Percentiles rank a stretch among this genome's conserved stretches.
Conservation (phyloP, 2,113 vertebrate genomes). For the Probosciger aterrimus region DNA sequence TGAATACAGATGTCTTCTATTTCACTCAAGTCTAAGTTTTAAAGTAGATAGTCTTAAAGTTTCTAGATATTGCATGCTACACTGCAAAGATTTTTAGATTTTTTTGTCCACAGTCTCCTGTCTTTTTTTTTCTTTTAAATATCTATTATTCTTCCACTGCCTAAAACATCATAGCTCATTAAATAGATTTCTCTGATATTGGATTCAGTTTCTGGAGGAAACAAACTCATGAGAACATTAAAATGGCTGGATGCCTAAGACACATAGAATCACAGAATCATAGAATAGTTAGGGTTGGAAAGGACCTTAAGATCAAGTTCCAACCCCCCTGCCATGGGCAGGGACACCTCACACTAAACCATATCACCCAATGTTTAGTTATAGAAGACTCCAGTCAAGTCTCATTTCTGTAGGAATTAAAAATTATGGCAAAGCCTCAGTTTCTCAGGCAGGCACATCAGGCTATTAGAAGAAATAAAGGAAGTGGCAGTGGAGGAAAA, state of each 20-base stretch:
- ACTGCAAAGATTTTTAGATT: neutral
- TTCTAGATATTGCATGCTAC: neutral
- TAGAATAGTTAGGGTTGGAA: too few species aligned
- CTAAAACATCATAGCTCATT: neutral
- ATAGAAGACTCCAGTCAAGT: neutral
- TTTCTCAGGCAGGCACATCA: neutral
- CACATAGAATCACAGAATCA: too few species aligned
- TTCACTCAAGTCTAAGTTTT: neutral
- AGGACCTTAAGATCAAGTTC: too few species aligned
- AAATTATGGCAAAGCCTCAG: neutral
- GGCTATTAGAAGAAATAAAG: neutral
- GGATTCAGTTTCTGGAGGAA: neutral
- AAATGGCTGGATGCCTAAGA: neutral
- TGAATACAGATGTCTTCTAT: neutral
- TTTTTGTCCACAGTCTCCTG: neutral
- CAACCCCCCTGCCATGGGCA: too few species aligned
- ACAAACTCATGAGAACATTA: neutral
- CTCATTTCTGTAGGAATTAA: neutral
- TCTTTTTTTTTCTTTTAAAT: neutral
- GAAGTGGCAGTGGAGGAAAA: neutral
- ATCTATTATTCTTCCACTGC: neutral
- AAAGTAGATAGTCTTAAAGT: neutral
- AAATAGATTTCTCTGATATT: neutral
- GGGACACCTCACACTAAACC: too few species aligned
- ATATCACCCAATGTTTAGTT: too few species aligned